Percentiles rank a stretch among this genome's conserved stretches.
Conservation (phyloP, 2,888 invertebrate genomes). For the Protonemura montana region DNA sequence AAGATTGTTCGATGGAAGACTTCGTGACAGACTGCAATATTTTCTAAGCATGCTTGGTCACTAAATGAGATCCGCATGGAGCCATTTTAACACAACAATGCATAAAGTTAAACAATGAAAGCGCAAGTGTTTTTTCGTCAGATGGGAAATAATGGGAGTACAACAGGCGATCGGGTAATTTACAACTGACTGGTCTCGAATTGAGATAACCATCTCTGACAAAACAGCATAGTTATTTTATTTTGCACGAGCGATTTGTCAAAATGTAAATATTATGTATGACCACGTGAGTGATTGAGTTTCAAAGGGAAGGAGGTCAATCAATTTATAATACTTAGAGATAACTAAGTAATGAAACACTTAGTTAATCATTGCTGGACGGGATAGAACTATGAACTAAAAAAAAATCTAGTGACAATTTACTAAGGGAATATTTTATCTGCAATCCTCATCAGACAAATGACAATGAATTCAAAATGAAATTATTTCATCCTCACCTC, state of each 20-base stretch:
- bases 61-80: not conserved
- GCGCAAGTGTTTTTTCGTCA: conserved; percentile 36
- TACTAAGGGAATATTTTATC: too few species aligned
- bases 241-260: conserved; percentile 31
- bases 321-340: conserved; percentile 4
- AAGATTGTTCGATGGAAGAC: not conserved
- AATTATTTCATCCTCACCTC: too few species aligned
- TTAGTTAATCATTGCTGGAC: too few species aligned
- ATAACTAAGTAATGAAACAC: not conserved
- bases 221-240: conserved; percentile 21
- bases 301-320: not conserved
- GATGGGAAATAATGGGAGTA: conserved; percentile 35
- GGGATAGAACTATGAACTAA: too few species aligned
- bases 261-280: not conserved
- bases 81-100: not conserved
- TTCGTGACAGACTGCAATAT: conserved; percentile 13
- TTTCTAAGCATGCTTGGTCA: conserved; percentile 3
- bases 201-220: not conserved
- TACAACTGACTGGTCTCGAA: conserved; percentile 29
- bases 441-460: too few species aligned
- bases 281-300: not conserved
- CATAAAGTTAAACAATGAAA: conserved; percentile 33
- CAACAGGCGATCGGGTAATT: conserved; percentile 45
- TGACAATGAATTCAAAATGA: too few species aligned
- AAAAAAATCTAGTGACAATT: too few species aligned